phyloP scores from a whole-genome alignment of 1,140 invertebrate genomes.

The Tetragonula clypearis region DNA sequence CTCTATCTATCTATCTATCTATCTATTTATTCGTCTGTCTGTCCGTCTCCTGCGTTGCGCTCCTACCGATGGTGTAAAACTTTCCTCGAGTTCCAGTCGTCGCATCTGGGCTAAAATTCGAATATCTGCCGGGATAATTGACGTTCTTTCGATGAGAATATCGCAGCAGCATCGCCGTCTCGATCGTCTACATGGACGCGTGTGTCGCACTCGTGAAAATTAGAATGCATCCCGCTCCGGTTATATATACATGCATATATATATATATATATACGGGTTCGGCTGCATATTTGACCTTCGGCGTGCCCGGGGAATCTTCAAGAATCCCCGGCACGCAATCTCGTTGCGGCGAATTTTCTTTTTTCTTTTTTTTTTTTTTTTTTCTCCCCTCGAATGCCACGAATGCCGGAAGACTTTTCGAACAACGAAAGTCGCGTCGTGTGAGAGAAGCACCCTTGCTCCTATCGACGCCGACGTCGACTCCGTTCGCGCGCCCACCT shows the following conservation, averaged over 20 bases:
- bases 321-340: slow-evolving; percentile 52
- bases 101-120: neutral
- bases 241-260: neutral
- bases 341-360: slow-evolving; percentile 49
- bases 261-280: neutral
- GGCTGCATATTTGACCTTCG: slow-evolving; percentile 38
- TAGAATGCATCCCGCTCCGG: slow-evolving; percentile 2
- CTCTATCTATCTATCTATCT: too few relatives aligned
- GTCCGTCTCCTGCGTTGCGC: too few relatives aligned
- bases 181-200: neutral
- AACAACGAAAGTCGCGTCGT: slow-evolving; percentile 39
- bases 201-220: slow-evolving; percentile 22
- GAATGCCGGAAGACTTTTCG: slow-evolving; percentile 40
- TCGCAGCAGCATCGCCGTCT: neutral
- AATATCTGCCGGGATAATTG: slow-evolving; percentile 24
- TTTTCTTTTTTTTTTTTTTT: too few relatives aligned
- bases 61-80: neutral
- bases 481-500: neutral
- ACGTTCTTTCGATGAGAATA: neutral
- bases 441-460: neutral
- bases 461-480: neutral
- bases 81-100: slow-evolving; percentile 4
- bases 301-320: neutral
- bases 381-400: slow-evolving; percentile 23
- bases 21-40: too few relatives aligned